A percentile compares a stretch with the other conserved stretches of the same genome.
phyloP scores from a whole-genome alignment of 2,113 vertebrate genomes.

The Amblyopsis rosae region DNA sequence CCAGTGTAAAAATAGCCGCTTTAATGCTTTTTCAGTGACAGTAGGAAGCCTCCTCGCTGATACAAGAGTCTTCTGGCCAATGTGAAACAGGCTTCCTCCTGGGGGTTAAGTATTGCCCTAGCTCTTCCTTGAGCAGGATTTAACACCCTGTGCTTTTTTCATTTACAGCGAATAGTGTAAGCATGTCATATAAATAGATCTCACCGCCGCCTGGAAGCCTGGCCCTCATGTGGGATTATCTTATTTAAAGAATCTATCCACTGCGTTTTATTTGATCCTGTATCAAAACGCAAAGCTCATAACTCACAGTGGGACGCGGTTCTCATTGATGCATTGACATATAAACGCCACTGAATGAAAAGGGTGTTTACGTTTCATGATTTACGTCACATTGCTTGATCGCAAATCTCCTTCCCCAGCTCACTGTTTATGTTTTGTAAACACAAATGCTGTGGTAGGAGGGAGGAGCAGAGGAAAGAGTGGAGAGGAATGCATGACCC shows the following conservation, averaged over 20 bases:
- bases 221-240: conserved; percentile 4
- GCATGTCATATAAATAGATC: not conserved
- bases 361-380: too few species aligned
- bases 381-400: too few species aligned
- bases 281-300: too few species aligned
- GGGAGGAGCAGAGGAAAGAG: too few species aligned
- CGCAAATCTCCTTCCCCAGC: not conserved
- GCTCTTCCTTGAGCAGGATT: conserved; percentile 4
- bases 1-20: not conserved
- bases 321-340: too few species aligned
- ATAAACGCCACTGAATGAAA: too few species aligned
- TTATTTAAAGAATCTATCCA: not conserved
- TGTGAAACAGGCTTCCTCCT: not conserved
- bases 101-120: conserved; percentile 6
- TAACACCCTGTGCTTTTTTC: not conserved
- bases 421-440: not conserved
- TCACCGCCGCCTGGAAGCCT: not conserved
- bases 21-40: not conserved
- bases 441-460: not conserved
- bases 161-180: not conserved
- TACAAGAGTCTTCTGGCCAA: not conserved
- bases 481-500: too few species aligned
- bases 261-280: too few species aligned
- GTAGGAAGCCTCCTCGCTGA: not conserved
- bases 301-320: too few species aligned